phyloP scores from a whole-genome alignment of 2,113 vertebrate genomes.

The Scalopus aquaticus region DNA sequence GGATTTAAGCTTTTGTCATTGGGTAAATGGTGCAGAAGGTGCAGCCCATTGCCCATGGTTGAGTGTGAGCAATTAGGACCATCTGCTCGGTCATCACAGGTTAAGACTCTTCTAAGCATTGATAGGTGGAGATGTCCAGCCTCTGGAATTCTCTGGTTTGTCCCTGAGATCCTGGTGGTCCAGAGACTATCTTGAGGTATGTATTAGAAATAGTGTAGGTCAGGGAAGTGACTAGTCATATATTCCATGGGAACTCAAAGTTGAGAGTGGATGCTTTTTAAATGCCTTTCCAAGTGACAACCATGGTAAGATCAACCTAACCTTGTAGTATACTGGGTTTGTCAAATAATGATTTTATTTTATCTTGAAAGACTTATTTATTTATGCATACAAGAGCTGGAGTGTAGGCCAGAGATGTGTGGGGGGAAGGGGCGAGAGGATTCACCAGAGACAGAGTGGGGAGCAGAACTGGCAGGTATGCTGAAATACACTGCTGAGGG shows the following conservation, averaged over 20 bases:
- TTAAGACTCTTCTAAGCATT: neutral
- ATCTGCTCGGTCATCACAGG: neutral
- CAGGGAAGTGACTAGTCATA: neutral
- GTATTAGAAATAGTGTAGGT: neutral
- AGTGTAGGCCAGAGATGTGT: no score
- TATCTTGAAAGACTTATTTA: no score
- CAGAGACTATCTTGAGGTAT: neutral
- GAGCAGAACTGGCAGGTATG: no score
- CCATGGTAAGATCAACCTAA: neutral
- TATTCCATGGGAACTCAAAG: neutral
- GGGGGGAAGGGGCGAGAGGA: no score
- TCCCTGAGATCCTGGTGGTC: neutral
- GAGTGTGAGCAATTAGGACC: neutral
- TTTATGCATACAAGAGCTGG: no score
- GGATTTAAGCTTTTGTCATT: slow-evolving; percentile 21
- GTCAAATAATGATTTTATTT: no score
- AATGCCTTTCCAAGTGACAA: neutral
- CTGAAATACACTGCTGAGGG: no score
- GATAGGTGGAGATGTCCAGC: neutral
- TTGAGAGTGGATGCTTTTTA: neutral
- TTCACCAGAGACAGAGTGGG: no score
- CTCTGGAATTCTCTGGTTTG: neutral
- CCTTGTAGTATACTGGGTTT: neutral
- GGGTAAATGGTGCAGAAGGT: neutral
- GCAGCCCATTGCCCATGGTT: neutral